Evolutionary conservation across 1,140 invertebrate genomes (phyloP), one percentile per base, ranked within the genome.

Genomic region (Drosophila tropicalis): DNA sequence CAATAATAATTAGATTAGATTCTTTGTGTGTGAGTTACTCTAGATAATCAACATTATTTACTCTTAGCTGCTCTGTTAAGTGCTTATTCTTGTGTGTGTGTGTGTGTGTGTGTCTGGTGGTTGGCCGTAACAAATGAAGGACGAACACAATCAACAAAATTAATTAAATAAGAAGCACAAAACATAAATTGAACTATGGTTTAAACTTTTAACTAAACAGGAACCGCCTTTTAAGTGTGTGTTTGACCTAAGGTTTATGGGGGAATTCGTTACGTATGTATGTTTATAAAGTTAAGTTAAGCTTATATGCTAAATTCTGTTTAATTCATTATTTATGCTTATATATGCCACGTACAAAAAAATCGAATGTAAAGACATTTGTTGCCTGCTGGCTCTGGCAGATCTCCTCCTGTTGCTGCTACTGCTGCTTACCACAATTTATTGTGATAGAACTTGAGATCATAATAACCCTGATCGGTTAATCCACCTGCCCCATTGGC

Each of bases 391-490:
- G 63, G 39, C 63, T 79, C 15, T 51, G 57, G 54, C 13, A 67
- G 32, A 9, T 19, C 36, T 56, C 5, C 54, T 36, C 40, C 6
- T 67, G 13, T 34, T 51, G 40, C 22, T n/a, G 17, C 32, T 7
- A 1, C 22, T 19, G 2, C 36, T 39, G 10, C 5, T 92, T 94
- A 95, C 94, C 94, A 95, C 63, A 95, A 92, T 70, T 94, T 94
- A 76, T 94, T 94, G 91, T 94, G 94, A 90, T 94, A 94, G 90
- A 94, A 95, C 80, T 95, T 94, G 36, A 95, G 91, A 92, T 95
- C 94, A 74, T 94, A 93, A 81, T 93, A 94, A 17, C 94, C 94
- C 72, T 94, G 93, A 55, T 94, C 94, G 36, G 94, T 94, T n/a
- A 93, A 79, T 47, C 90, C 90, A 3, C 75, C 80, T 0, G 60